A percentile compares a stretch with the other conserved stretches of the same genome.
phyloP scores from a whole-genome alignment of 1,140 invertebrate genomes.

The Cotesia glomerata region DNA sequence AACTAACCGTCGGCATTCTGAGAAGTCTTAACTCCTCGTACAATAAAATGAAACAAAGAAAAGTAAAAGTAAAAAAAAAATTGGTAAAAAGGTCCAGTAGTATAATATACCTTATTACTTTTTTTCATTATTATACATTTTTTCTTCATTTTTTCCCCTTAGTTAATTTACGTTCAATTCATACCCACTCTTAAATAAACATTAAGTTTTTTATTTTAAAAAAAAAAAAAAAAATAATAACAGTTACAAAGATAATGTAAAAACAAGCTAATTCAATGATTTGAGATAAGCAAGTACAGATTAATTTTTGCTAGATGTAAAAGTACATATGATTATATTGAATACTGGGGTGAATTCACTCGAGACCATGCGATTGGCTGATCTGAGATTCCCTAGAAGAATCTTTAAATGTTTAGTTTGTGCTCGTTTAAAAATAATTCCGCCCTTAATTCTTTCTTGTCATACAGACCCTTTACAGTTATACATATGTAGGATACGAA shows the following conservation, averaged over 20 bases:
- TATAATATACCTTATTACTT: not conserved
- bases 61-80: constrained; percentile 10
- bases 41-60: constrained; percentile 7
- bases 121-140: not conserved
- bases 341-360: not conserved
- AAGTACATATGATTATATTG: not conserved
- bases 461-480: too few species aligned
- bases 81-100: constrained; percentile 1
- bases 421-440: constrained; percentile 17
- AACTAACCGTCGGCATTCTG: constrained; percentile 8
- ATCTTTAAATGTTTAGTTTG: not conserved
- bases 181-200: too few species aligned
- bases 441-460: constrained; percentile 5
- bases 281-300: not conserved
- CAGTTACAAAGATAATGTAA: not conserved
- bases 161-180: too few species aligned
- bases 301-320: not conserved
- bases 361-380: not conserved
- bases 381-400: not conserved
- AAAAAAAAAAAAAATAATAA: not conserved
- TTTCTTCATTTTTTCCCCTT: not conserved
- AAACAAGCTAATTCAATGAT: not conserved
- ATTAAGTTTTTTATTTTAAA: not conserved
- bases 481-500: not conserved
- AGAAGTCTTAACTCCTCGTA: constrained; percentile 10